Conservation (phyloP, 2,888 invertebrate species). For the Tholera decimalis region DNA sequence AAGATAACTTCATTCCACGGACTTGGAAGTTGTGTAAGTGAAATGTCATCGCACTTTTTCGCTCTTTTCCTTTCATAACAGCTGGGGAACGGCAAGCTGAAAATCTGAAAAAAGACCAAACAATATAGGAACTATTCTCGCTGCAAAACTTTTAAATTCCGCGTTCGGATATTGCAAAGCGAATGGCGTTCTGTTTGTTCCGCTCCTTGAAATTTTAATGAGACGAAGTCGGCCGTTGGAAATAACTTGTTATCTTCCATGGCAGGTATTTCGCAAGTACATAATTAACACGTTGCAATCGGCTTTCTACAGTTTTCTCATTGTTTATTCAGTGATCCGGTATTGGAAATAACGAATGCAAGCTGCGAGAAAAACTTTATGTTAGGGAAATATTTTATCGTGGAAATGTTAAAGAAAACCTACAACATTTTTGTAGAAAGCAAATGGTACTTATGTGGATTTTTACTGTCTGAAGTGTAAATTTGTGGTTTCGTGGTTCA, state of each 20-base stretch:
- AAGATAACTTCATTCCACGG: slow-evolving; percentile 28
- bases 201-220: slow-evolving; percentile 78
- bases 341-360: slow-evolving; percentile 28
- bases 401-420: not conserved
- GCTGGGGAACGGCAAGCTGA: slow-evolving; percentile 54
- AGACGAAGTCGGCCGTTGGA: slow-evolving; percentile 66
- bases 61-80: slow-evolving; percentile 42
- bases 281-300: slow-evolving; percentile 56
- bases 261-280: slow-evolving; percentile 56
- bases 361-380: not conserved
- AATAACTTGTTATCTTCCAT: slow-evolving; percentile 55
- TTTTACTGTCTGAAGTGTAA: not conserved
- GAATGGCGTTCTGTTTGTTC: slow-evolving; percentile 71
- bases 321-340: slow-evolving; percentile 31
- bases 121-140: slow-evolving; percentile 66
- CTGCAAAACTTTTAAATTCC: slow-evolving; percentile 74
- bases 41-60: slow-evolving; percentile 24
- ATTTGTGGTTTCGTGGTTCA: too few species aligned
- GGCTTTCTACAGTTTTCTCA: slow-evolving; percentile 45
- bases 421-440: not conserved
- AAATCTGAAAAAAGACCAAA: slow-evolving; percentile 56
- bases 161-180: slow-evolving; percentile 73
- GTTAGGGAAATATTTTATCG: not conserved
- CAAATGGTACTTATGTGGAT: not conserved
- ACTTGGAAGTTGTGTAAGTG: slow-evolving; percentile 37